Evolutionary conservation across 2,797 vertebrate species (phyloP).

Genomic region (Helicolenus hilgendorfi): DNA sequence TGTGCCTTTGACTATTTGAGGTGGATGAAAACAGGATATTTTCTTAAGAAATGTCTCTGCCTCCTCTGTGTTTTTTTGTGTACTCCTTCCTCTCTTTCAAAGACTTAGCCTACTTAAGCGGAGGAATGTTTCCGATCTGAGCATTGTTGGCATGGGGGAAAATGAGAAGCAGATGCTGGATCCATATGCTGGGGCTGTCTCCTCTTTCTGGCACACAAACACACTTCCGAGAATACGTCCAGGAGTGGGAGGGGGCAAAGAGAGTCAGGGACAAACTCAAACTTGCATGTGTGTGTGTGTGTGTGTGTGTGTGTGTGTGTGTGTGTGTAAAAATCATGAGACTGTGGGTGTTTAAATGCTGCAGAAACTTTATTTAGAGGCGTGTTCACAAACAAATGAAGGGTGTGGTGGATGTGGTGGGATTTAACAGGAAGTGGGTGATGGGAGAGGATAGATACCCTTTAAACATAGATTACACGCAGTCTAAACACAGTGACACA

Average conservation of each 20-base stretch:
- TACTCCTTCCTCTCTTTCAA: slow-evolving; percentile 66
- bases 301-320: neutral
- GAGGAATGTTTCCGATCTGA: slow-evolving; percentile 84
- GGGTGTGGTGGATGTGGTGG: slow-evolving; percentile 64
- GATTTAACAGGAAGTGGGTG: slow-evolving; percentile 65
- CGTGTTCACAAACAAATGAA: slow-evolving; percentile 63
- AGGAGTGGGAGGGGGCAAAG: slow-evolving; percentile 56
- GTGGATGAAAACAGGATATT: slow-evolving; percentile 53
- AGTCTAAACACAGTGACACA: slow-evolving; percentile 48
- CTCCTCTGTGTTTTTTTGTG: slow-evolving; percentile 52
- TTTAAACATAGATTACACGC: slow-evolving; percentile 49
- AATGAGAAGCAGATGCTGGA: slow-evolving; percentile 88
- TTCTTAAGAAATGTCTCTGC: slow-evolving; percentile 48
- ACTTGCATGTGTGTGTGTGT: neutral
- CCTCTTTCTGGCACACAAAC: slow-evolving; percentile 68
- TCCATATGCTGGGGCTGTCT: slow-evolving; percentile 64
- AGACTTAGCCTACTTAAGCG: slow-evolving; percentile 56
- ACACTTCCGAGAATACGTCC: slow-evolving; percentile 60
- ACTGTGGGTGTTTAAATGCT: slow-evolving; percentile 57
- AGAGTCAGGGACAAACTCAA: slow-evolving; percentile 26
- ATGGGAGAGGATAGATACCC: slow-evolving; percentile 36
- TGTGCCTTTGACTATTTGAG: slow-evolving; percentile 40
- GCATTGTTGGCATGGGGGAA: slow-evolving; percentile 69
- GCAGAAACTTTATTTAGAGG: slow-evolving; percentile 58
- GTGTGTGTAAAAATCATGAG: slow-evolving; percentile 3